phyloP scores from a whole-genome alignment of 2,797 vertebrate genomes.

The Argentina silus region DNA sequence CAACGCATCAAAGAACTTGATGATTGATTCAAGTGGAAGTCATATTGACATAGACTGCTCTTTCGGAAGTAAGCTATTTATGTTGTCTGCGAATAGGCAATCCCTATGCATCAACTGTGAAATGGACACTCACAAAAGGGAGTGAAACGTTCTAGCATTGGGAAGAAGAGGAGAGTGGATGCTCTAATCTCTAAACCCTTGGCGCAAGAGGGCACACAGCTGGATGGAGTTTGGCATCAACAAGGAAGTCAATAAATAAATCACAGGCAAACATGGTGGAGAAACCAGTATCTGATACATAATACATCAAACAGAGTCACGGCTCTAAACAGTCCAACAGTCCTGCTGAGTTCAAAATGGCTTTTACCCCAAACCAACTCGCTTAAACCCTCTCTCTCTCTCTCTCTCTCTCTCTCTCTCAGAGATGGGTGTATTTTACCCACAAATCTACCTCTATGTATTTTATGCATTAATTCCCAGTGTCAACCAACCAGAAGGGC shows the following conservation, averaged over 20 bases:
- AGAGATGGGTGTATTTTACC: slow-evolving; percentile 35
- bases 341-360: background rate
- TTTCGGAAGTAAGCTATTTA: too few species aligned
- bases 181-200: background rate
- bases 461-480: slow-evolving; percentile 26
- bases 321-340: slow-evolving; percentile 35
- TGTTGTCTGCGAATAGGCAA: too few species aligned
- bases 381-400: slow-evolving; percentile 15
- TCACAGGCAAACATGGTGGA: background rate
- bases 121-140: too few species aligned
- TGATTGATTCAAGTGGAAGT: too few species aligned
- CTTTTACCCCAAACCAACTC: background rate
- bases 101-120: too few species aligned
- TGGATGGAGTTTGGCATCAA: background rate
- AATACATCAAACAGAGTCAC: slow-evolving; percentile 43
- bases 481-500: slow-evolving; percentile 33
- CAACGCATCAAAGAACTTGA: too few species aligned
- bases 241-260: slow-evolving; percentile 15
- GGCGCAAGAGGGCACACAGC: background rate
- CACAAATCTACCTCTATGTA: slow-evolving; percentile 21
- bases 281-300: slow-evolving; percentile 23
- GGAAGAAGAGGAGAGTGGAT: too few species aligned
- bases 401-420: background rate
- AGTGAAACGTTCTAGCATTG: too few species aligned
- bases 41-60: too few species aligned